Percentiles rank a stretch among this genome's conserved stretches.
These are phyloP conservation scores for Artibeus jamaicensis DNA, from an alignment of 2,797 vertebrate species.

Conservation along the genomic window DNA sequence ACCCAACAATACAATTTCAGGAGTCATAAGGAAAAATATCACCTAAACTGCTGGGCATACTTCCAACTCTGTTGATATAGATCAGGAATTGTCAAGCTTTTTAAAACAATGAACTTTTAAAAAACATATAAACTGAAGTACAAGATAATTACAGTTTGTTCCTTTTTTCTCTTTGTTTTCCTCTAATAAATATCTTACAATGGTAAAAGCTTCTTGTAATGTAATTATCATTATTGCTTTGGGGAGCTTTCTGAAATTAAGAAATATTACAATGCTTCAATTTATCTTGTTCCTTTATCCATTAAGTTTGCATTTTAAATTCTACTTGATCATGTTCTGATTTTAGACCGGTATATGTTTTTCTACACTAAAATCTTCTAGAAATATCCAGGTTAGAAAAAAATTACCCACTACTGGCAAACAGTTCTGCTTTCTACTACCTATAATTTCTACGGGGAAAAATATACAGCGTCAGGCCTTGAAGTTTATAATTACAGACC, in stretches of 20 bases:
- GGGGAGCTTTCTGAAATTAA: conserved; percentile 9
- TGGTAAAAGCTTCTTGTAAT: not conserved
- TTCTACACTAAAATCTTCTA: not conserved
- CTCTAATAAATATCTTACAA: not conserved
- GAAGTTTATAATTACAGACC: not conserved
- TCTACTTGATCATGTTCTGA: conserved; percentile 22
- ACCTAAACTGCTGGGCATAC: not conserved
- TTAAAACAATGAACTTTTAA: not conserved
- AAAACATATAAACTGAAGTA: conserved; percentile 6
- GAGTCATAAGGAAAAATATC: not conserved
- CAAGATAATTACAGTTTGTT: not conserved
- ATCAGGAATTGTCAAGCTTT: not conserved
- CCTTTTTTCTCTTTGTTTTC: not conserved
- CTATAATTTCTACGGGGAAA: not conserved
- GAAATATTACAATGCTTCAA: conserved; percentile 11
- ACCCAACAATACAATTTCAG: not conserved
- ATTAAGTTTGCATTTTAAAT: conserved; percentile 20
- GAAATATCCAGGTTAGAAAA: not conserved
- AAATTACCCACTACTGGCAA: not conserved
- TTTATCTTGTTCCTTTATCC: not conserved
- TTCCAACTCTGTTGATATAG: not conserved
- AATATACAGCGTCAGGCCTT: not conserved
- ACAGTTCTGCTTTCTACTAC: not conserved
- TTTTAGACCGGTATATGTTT: not conserved
- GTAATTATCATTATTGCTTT: not conserved